Percentiles rank a stretch among this genome's conserved stretches.
These are phyloP conservation scores for Capromys pilorides DNA, from an alignment of 2,797 vertebrate species.

Conservation along the genomic window DNA sequence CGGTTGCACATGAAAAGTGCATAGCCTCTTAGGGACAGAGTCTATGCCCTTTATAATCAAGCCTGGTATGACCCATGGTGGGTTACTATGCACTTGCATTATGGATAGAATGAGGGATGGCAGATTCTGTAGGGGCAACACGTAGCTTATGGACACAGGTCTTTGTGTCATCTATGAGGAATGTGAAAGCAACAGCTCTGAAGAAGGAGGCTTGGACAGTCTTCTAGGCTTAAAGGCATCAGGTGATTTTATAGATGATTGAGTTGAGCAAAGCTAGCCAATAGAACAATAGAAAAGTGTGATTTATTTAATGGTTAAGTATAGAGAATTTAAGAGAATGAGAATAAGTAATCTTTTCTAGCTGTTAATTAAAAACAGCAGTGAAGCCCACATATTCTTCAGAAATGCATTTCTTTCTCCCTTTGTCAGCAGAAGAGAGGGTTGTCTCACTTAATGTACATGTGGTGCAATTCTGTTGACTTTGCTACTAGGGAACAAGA, in stretches of 20 bases:
- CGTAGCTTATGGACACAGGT: too few relatives aligned
- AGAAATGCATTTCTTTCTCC: not conserved
- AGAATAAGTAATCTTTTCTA: not conserved
- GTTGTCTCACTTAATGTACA: too few relatives aligned
- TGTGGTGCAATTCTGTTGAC: not conserved
- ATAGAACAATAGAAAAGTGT: not conserved
- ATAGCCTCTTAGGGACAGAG: not conserved
- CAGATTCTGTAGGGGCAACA: not conserved
- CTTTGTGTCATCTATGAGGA: not conserved
- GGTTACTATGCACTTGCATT: accelerated
- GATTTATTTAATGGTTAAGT: not conserved
- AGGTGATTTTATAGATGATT: not conserved
- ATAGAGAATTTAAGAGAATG: not conserved
- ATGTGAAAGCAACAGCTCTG: not conserved
- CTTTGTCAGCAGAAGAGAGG: not conserved
- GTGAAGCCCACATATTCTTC: not conserved
- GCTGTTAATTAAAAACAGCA: not conserved
- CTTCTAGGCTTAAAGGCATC: not conserved
- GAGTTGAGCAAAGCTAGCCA: not conserved
- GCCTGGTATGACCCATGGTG: accelerated
- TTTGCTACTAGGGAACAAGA: not conserved
- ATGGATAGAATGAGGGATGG: not conserved
- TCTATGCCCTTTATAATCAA: not conserved
- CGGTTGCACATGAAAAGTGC: not conserved
- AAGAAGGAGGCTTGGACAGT: not conserved